Percentiles rank a stretch among this genome's conserved stretches.
phyloP scores from a whole-genome alignment of 2,113 vertebrate genomes.

The Camelus bactrianus region DNA sequence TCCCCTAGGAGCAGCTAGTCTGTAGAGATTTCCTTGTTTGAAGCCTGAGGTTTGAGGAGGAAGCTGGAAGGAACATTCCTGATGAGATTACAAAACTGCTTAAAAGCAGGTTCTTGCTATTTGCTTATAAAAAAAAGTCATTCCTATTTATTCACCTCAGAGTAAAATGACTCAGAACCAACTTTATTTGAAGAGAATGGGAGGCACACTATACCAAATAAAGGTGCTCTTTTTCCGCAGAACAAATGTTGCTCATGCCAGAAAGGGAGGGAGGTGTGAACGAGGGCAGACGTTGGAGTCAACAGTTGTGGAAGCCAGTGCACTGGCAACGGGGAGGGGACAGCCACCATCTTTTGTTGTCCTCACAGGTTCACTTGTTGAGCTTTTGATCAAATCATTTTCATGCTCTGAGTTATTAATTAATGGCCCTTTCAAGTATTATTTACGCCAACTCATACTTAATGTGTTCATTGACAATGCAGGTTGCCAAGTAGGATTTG shows the following conservation, averaged over 20 bases:
- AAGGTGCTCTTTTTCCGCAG: background rate
- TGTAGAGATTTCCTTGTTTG: conserved; percentile 2
- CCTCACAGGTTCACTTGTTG: background rate
- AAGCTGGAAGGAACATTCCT: conserved; percentile 33
- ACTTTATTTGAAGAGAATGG: conserved; percentile 15
- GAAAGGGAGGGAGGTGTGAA: background rate
- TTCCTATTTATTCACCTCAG: conserved; percentile 31
- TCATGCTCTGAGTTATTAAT: background rate
- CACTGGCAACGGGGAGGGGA: background rate
- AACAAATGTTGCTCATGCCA: background rate
- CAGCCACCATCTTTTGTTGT: background rate
- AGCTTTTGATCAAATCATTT: conserved; percentile 12
- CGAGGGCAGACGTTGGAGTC: background rate
- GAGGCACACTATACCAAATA: background rate
- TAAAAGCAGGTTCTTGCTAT: conserved; percentile 16
- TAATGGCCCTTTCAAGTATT: background rate
- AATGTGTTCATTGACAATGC: background rate
- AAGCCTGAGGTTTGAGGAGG: conserved; percentile 46
- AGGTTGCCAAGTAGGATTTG: background rate
- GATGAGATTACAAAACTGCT: conserved; percentile 27
- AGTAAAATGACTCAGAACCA: conserved; percentile 66
- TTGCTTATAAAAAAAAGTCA: conserved; percentile 48
- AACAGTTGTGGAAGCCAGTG: background rate
- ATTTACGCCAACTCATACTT: background rate
- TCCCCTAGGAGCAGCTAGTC: background rate